A percentile compares a stretch with the other conserved stretches of the same genome.
phyloP scores from a whole-genome alignment of 2,797 vertebrate species.

The Petrocephalus schoutedeni region DNA sequence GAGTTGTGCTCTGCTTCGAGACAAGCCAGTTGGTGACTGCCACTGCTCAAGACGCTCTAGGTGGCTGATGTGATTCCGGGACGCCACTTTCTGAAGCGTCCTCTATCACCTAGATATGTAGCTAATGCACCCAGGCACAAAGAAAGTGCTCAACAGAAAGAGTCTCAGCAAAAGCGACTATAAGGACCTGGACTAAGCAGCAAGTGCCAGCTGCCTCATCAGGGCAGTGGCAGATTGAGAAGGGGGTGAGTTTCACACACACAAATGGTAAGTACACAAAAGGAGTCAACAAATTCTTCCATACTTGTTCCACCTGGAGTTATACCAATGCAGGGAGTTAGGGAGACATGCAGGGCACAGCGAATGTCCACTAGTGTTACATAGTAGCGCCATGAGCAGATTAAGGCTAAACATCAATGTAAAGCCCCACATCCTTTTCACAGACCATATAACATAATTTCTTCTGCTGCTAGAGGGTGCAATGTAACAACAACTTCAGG shows the following conservation, averaged over 20 bases:
- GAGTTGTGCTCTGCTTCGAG: neutral
- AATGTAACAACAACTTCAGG: neutral
- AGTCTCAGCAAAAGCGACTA: neutral
- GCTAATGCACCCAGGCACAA: neutral
- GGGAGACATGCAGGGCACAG: neutral
- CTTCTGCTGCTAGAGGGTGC: neutral
- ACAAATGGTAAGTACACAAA: neutral
- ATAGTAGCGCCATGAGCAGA: neutral
- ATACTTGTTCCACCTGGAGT: neutral
- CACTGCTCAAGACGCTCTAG: neutral
- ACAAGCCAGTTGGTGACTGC: neutral
- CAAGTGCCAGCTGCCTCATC: conserved; percentile 46
- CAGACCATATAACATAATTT: neutral
- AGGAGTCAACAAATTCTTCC: neutral
- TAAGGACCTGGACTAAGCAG: conserved; percentile 33
- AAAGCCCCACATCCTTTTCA: neutral
- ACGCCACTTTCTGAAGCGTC: neutral
- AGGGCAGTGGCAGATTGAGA: conserved; percentile 28
- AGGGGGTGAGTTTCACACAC: neutral
- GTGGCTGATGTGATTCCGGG: neutral
- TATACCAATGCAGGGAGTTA: neutral
- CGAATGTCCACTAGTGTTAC: neutral
- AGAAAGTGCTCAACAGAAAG: neutral
- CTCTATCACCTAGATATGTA: neutral
- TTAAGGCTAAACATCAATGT: neutral